Evolutionary conservation across 1,140 invertebrate species (phyloP), one percentile per base, ranked within the genome.

Genomic region (Choristoneura fumiferana): DNA sequence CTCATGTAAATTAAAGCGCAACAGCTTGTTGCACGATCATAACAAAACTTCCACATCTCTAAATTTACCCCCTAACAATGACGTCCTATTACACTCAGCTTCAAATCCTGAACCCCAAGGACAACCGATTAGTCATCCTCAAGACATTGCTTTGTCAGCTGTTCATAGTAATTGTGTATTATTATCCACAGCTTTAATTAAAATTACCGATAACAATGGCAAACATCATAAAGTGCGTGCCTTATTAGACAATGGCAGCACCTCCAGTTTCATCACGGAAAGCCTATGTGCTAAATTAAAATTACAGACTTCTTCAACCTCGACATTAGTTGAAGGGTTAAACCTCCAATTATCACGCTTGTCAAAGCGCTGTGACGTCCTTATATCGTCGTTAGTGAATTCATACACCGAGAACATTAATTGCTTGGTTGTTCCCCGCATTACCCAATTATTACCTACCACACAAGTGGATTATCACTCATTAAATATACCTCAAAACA

Each of bases 181-280:
- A 3, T 34, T 57, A 2, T 57, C 38, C 5, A 57, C 56, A 2
- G 56, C 39, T 4, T 29, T 58, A 6, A 13, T 58, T 36, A 0
- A 35, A 4, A 14, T 58, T 15, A 10, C 15, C 0, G 56, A 49
- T 15, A 5, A 9, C 33, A 18, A 12, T 39, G 56, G 56, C 45
- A 33, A 34, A 34, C 29, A 33, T 43, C 38, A 43, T 15, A 57
- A 5, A 33, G 17, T 57, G 8, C 56, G 56, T 14, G 56, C 39
- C 3, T 57, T 57, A 45, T 14, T 57, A 12, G 56, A 57, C 38
- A 57, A 57, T 38, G 56, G 56, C 3, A 34, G 37, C 18, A 57
- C 56, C 3, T 22, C 38, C 1, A 34, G 34, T 18, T 57, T 43
- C 4, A 57, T 57, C 1, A 57, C 38, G 1, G 38, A 57, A 12